Evolutionary conservation across 2,113 vertebrate genomes (phyloP), one percentile per base, ranked within the genome.

Genomic region (Apteryx mantelli): DNA sequence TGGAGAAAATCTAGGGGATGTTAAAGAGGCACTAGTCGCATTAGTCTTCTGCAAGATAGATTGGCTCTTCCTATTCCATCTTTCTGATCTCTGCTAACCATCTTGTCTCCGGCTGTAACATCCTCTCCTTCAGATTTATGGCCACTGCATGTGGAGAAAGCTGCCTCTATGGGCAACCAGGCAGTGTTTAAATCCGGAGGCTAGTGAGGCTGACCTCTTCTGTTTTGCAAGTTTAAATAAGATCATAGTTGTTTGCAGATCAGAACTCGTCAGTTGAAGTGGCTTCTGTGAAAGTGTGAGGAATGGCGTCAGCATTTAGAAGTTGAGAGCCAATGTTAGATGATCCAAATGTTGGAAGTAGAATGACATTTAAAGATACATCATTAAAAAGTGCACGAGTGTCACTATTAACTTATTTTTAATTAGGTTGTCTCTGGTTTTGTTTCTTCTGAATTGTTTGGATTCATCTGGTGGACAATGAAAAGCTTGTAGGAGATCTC

Each of bases 91-190:
- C 78, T 95, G 94, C 93, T 95, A 87, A 95, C 94, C 96, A 97
- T 96, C 94, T 97, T 96, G 95, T 93, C 92, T 92, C 84, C 89
- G 95, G 96, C 96, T 97, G 97, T 82, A 96, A 89, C 93, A 96
- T 94, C 93, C 93, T 96, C 88, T 96, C 38, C 66, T 82, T 48
- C 73, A 91, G 88, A 94, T 97, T 96, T 96, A 94, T 94, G 85
- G 91, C 81, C 55, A 13, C 70, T 94, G 94, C 95, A 91, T 95
- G 91, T 56, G 91, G 91, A 91, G 89, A 61, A 84, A 69, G 58
- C 85, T 81, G 88, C 86, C 70, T 26, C 74, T 82, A 5, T 84
- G 64, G 84, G 76, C 93, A 89, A 12, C 83, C 53, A 36, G 70
- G 93, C 93, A 88, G 78, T 42, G 78, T 88, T 79, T 82, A 55